Evolutionary conservation across 2,888 invertebrate genomes (phyloP).

Genomic region (Kuschelorhynchus macadamiae): DNA sequence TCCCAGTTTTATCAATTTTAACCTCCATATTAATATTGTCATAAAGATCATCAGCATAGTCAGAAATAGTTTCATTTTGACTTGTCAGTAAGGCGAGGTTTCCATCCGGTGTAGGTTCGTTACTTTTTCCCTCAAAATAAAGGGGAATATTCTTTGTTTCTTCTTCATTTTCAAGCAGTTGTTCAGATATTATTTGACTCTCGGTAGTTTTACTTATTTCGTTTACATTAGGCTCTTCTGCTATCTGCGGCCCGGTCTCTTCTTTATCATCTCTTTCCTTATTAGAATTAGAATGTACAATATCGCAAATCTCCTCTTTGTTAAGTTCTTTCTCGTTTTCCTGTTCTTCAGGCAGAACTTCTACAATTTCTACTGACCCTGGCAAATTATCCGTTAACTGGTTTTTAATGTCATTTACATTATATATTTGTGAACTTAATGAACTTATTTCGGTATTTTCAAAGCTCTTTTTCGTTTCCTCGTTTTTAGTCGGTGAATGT

Average conservation of each 20-base stretch:
- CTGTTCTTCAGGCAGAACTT: constrained; percentile 68
- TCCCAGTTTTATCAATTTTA: constrained; percentile 73
- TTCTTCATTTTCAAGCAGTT: background rate
- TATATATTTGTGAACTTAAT: constrained; percentile 1
- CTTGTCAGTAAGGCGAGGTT: constrained; percentile 2
- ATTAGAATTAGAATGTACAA: constrained; percentile 61
- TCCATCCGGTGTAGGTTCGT: background rate
- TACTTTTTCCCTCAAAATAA: constrained; percentile 7
- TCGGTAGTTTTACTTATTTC: background rate
- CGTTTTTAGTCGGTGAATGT: constrained; percentile 41
- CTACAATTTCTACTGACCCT: constrained; percentile 66
- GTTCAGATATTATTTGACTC: background rate
- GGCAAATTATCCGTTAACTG: constrained; percentile 33
- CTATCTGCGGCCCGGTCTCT: background rate
- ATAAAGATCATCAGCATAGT: constrained; percentile 59
- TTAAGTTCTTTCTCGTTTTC: constrained; percentile 64
- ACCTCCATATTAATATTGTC: constrained; percentile 76
- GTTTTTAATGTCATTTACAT: background rate
- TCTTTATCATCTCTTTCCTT: constrained; percentile 37
- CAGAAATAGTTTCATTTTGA: background rate
- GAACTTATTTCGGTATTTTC: constrained; percentile 14
- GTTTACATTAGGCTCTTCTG: background rate
- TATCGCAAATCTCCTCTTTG: constrained; percentile 64
- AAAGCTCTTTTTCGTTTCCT: constrained; percentile 19
- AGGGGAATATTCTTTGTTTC: constrained; percentile 1